Evolutionary conservation across 2,113 vertebrate species (phyloP).

Genomic region (Scartelaos histophorus): DNA sequence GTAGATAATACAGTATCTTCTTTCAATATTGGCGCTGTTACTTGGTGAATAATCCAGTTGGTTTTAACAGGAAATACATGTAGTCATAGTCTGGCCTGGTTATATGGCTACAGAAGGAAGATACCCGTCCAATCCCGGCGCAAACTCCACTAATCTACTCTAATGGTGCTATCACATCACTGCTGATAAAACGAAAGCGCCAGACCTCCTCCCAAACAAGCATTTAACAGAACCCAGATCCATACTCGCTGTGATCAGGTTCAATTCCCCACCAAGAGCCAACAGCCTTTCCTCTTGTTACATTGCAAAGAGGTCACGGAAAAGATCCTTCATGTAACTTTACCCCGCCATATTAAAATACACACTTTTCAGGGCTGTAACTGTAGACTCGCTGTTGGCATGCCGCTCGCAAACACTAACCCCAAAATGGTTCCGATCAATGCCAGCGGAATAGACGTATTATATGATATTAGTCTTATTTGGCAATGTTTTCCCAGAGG

Average conservation of each 20-base stretch:
- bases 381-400: slow-evolving; percentile 24
- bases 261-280: slow-evolving; percentile 4
- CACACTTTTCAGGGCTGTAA: slow-evolving; percentile 29
- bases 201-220: background rate
- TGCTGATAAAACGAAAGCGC: background rate
- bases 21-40: no score
- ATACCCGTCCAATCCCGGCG: background rate
- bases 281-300: slow-evolving; percentile 35
- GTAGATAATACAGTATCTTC: no score
- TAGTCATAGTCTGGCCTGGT: background rate
- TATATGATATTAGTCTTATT: slow-evolving; percentile 17
- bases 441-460: slow-evolving; percentile 19
- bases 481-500: slow-evolving; percentile 10
- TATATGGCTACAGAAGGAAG: background rate
- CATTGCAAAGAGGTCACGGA: slow-evolving; percentile 38
- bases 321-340: slow-evolving; percentile 43
- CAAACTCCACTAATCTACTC: background rate
- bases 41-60: no score
- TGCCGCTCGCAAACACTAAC: slow-evolving; percentile 10
- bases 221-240: slow-evolving; percentile 14
- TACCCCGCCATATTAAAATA: slow-evolving; percentile 26
- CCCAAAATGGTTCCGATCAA: slow-evolving; percentile 31
- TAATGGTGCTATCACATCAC: background rate
- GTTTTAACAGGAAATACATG: background rate
- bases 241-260: slow-evolving; percentile 12